Percentiles rank a stretch among this genome's conserved stretches.
phyloP scores from a whole-genome alignment of 2,113 vertebrate genomes.

The Irena cyanogastra region DNA sequence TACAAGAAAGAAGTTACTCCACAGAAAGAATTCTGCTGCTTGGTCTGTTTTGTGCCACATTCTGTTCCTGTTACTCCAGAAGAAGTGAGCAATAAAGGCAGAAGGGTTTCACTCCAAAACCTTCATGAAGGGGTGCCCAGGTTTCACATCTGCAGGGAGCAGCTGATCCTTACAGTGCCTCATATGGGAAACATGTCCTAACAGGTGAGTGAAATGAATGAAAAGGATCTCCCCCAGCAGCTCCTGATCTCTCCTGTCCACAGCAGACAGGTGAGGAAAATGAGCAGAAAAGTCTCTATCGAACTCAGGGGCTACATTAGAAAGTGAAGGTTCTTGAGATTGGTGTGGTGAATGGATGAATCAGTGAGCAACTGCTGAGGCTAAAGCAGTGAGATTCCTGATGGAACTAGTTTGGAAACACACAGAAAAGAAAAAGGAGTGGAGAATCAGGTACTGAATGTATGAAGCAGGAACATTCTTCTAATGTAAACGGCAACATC shows the following conservation, averaged over 20 bases:
- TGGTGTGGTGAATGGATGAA: background rate
- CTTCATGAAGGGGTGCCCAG: background rate
- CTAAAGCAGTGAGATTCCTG: background rate
- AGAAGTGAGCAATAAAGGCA: background rate
- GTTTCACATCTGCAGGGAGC: background rate
- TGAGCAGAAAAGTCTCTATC: background rate
- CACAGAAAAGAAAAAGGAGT: background rate
- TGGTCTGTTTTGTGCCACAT: background rate
- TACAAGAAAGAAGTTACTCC: background rate
- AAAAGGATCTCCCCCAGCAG: background rate
- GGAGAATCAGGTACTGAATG: background rate
- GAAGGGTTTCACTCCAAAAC: background rate
- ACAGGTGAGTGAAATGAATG: background rate
- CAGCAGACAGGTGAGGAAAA: background rate
- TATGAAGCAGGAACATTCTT: background rate
- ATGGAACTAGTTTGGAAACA: background rate
- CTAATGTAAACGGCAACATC: background rate
- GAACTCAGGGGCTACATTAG: background rate
- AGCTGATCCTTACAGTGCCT: background rate
- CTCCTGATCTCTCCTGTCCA: background rate
- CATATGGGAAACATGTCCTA: background rate
- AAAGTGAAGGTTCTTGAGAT: background rate
- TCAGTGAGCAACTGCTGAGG: background rate
- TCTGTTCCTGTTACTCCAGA: background rate
- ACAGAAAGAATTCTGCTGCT: background rate